A percentile compares a stretch with the other conserved stretches of the same genome.
phyloP scores from a whole-genome alignment of 1,140 invertebrate genomes.

The Heliconius nattereri region DNA sequence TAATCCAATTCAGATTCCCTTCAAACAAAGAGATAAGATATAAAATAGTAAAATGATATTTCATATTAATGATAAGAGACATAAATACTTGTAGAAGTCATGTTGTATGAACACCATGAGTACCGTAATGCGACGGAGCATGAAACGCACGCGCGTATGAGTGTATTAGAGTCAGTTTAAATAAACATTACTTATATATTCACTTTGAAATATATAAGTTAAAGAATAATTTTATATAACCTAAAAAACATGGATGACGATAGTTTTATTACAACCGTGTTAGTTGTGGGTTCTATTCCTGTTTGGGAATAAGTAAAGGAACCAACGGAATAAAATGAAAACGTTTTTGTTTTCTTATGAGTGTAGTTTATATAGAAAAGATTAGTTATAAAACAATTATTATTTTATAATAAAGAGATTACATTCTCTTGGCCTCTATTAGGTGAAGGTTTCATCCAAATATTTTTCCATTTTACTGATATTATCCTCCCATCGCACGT shows the following conservation, averaged over 20 bases:
- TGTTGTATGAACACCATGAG: not conserved
- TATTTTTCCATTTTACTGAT: too few relatives aligned
- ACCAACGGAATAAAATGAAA: too few relatives aligned
- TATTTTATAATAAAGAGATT: too few relatives aligned
- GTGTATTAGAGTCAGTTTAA: not conserved
- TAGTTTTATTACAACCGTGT: too few relatives aligned
- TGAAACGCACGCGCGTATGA: slow-evolving; percentile 4
- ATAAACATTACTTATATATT: slow-evolving; percentile 12
- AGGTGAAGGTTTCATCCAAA: too few relatives aligned
- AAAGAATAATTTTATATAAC: not conserved
- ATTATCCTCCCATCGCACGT: too few relatives aligned
- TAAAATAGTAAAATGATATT: not conserved
- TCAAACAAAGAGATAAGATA: not conserved
- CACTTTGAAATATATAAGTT: slow-evolving; percentile 8
- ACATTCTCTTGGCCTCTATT: too few relatives aligned
- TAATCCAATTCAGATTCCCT: not conserved
- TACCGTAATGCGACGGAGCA: slow-evolving; percentile 5
- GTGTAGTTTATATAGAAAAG: too few relatives aligned
- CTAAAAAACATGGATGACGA: not conserved
- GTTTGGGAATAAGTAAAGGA: too few relatives aligned
- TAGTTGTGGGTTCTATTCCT: too few relatives aligned
- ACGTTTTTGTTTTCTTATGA: too few relatives aligned
- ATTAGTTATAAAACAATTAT: too few relatives aligned
- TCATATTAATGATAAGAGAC: not conserved
- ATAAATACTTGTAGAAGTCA: not conserved